Evolutionary conservation across 2,113 vertebrate genomes (phyloP).

Genomic region (Meriones unguiculatus): DNA sequence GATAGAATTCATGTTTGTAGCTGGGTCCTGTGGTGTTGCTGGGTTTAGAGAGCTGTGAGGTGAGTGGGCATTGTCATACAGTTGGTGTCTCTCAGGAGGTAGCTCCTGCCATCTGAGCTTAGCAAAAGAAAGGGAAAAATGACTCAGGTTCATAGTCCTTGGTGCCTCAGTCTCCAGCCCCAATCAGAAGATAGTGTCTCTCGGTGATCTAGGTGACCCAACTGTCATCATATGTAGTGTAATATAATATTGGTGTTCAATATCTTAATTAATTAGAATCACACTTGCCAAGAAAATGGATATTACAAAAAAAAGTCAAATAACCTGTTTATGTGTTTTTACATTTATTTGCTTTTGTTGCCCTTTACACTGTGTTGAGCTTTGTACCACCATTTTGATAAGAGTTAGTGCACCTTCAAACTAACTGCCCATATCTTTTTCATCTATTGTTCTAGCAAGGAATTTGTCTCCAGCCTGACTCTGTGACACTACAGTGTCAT

Average conservation of each 20-base stretch:
- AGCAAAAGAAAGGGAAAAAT: constrained; percentile 30
- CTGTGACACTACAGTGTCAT: neutral
- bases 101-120: neutral
- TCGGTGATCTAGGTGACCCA: neutral
- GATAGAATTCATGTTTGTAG: neutral
- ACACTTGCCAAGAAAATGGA: neutral
- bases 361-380: neutral
- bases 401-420: neutral
- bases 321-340: neutral
- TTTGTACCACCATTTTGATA: neutral
- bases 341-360: neutral
- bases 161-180: neutral
- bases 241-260: neutral
- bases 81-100: neutral
- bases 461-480: neutral
- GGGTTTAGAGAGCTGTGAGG: neutral
- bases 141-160: neutral
- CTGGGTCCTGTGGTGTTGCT: neutral
- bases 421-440: neutral
- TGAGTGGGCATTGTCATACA: neutral
- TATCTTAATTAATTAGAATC: constrained; percentile 18
- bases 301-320: constrained; percentile 11
- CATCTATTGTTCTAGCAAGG: neutral
- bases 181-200: neutral
- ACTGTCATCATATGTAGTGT: neutral